Evolutionary conservation across 2,113 vertebrate species (phyloP).

Genomic region (Eptesicus fuscus): DNA sequence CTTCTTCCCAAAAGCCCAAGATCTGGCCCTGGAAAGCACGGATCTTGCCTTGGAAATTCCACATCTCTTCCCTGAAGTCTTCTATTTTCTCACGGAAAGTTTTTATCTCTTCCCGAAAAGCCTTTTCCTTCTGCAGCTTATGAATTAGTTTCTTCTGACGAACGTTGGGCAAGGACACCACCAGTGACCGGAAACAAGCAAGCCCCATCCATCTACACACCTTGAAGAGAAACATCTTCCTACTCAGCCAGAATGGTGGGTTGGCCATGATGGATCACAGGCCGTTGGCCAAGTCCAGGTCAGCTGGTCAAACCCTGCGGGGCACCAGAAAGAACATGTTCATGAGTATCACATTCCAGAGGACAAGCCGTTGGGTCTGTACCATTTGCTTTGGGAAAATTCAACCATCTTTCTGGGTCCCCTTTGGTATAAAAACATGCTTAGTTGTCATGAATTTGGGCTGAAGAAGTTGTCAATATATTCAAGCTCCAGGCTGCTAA

Average conservation of each 20-base stretch:
- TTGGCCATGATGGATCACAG: not conserved
- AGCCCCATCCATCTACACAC: conserved; percentile 30
- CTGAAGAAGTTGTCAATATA: not conserved
- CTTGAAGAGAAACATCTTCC: conserved; percentile 53
- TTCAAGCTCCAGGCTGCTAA: not conserved
- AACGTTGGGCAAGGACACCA: not conserved
- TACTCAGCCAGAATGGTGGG: not conserved
- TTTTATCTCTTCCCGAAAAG: conserved; percentile 54
- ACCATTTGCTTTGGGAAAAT: not conserved
- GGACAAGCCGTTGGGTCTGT: not conserved
- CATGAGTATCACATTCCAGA: not conserved
- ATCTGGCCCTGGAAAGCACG: conserved; percentile 40
- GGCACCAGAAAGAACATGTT: not conserved
- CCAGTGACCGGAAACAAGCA: not conserved
- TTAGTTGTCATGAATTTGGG: not conserved
- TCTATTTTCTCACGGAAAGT: conserved; percentile 52
- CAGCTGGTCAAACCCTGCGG: not conserved
- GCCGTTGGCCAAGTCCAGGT: not conserved
- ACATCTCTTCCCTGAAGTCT: conserved; percentile 55
- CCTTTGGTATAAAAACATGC: not conserved
- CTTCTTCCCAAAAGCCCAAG: conserved; percentile 51
- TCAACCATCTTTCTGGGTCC: not conserved
- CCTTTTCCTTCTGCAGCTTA: conserved; percentile 55
- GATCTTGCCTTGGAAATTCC: conserved; percentile 54
- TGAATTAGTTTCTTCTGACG: conserved; percentile 44